These are phyloP conservation scores for Opisthograptis luteolata DNA, from an alignment of 2,888 invertebrate genomes.

Conservation along the genomic window DNA sequence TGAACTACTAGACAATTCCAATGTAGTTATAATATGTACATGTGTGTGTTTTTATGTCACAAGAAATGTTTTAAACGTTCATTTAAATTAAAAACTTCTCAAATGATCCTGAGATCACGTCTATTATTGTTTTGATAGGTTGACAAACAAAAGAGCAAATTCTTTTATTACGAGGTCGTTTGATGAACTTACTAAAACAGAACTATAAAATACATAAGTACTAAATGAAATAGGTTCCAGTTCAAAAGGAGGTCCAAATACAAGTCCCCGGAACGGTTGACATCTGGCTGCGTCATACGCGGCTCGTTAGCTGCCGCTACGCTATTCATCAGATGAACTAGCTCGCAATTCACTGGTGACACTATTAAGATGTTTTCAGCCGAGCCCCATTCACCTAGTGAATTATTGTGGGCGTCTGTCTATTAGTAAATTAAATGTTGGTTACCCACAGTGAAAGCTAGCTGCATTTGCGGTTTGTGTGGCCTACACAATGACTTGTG, in stretches of 20 bases:
- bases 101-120: no score
- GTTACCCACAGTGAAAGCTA: constrained; percentile 46
- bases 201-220: constrained; percentile 20
- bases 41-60: no score
- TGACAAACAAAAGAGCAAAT: no score
- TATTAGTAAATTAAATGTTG: constrained; percentile 54
- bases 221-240: constrained; percentile 27
- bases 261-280: constrained; percentile 36
- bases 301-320: constrained; percentile 55
- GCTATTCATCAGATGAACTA: constrained; percentile 56
- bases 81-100: no score
- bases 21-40: no score
- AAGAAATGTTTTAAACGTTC: no score
- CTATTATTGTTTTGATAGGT: no score
- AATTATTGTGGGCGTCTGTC: constrained; percentile 66
- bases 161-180: no score
- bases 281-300: constrained; percentile 57
- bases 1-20: no score
- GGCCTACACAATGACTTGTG: constrained; percentile 51
- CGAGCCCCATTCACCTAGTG: constrained; percentile 56
- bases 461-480: constrained; percentile 55
- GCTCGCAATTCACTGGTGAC: constrained; percentile 54
- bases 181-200: no score
- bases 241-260: constrained; percentile 30
- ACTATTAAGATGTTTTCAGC: constrained; percentile 64